phyloP scores from a whole-genome alignment of 2,888 invertebrate genomes.

The Rotaria macrura region DNA sequence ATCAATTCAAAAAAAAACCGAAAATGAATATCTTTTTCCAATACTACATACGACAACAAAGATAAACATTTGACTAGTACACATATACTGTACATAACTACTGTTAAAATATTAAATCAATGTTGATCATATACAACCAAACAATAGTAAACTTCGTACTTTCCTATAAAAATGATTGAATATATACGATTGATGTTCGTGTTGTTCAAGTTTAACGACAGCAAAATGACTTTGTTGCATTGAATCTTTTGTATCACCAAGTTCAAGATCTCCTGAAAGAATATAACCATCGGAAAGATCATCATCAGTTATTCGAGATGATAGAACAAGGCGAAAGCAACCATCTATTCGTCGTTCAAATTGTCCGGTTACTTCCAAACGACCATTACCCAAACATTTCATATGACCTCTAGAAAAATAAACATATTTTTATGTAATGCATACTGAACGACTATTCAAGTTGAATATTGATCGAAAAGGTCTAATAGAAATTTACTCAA shows the following conservation, averaged over 20 bases:
- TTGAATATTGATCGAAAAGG: too few species aligned
- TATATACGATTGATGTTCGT: not conserved
- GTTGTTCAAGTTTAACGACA: not conserved
- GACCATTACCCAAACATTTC: slow-evolving; percentile 17
- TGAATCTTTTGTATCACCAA: not conserved
- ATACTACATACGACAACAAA: not conserved
- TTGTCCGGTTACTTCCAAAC: not conserved
- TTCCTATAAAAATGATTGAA: not conserved
- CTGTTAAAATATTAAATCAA: not conserved
- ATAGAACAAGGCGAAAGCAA: not conserved
- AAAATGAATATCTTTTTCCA: not conserved
- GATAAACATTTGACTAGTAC: not conserved
- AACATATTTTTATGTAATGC: not conserved
- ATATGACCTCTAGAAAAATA: slow-evolving; percentile 18
- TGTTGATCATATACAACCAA: not conserved
- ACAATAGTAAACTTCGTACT: not conserved
- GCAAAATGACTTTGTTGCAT: slow-evolving; percentile 17
- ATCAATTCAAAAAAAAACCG: not conserved
- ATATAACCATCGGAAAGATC: not conserved
- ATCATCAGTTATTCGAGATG: slow-evolving; percentile 18
- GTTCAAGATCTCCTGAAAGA: not conserved
- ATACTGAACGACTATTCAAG: not conserved
- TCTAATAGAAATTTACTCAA: not conserved
- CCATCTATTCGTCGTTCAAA: not conserved
- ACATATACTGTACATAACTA: not conserved